Conservation (phyloP, 2,113 vertebrate species). For the Petrocephalus zakoni region DNA sequence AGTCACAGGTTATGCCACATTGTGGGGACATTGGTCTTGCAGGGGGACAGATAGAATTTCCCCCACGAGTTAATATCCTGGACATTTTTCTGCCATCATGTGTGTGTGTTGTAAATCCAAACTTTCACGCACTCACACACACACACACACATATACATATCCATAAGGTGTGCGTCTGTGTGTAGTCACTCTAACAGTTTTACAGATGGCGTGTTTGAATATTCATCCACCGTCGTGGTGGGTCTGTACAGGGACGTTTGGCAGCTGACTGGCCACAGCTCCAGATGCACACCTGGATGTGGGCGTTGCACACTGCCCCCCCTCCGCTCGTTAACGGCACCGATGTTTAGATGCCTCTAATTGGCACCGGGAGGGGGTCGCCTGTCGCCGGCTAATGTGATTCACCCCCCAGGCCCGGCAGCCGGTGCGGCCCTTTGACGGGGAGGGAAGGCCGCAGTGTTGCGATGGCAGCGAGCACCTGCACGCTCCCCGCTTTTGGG, state of each 20-base stretch:
- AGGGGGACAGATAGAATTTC: constrained; percentile 16
- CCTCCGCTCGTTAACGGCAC: neutral
- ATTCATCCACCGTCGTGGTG: neutral
- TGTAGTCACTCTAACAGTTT: neutral
- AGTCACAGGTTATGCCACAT: too few relatives aligned
- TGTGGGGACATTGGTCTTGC: neutral
- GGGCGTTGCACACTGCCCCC: neutral
- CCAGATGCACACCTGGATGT: neutral
- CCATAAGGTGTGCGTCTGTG: neutral
- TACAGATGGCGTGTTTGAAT: neutral
- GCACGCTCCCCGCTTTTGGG: constrained; percentile 7
- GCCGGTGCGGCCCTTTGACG: constrained; percentile 9
- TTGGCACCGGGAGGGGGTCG: constrained; percentile 8
- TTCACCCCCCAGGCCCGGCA: constrained; percentile 8
- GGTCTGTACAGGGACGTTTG: neutral
- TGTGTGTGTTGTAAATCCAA: too few relatives aligned
- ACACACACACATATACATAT: neutral
- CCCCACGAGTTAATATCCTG: constrained; percentile 2
- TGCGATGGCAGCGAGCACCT: constrained; percentile 14
- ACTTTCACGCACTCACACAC: neutral
- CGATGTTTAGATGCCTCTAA: constrained; percentile 11
- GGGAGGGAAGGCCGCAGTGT: neutral
- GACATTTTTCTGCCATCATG: constrained; percentile 6
- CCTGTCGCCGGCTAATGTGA: constrained; percentile 2
- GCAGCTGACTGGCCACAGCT: neutral